A percentile compares a stretch with the other conserved stretches of the same genome.
Conservation (phyloP, 2,797 vertebrate genomes). For the Chromis chromis region DNA sequence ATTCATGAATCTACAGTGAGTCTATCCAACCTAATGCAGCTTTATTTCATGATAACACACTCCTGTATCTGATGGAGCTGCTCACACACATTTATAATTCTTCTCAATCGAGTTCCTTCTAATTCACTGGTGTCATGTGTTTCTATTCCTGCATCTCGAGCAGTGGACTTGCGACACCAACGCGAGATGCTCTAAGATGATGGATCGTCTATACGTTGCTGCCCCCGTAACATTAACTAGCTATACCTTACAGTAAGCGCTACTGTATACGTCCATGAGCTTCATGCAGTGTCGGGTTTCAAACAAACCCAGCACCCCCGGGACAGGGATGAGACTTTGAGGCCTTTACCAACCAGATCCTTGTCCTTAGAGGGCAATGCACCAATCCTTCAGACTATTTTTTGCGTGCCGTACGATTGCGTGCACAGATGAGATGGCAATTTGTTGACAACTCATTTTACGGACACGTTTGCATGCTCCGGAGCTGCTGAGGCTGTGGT, state of each 20-base stretch:
- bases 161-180: slow-evolving; percentile 15
- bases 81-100: neutral
- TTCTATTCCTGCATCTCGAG: slow-evolving; percentile 30
- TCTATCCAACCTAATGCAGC: neutral
- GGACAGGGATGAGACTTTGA: slow-evolving; percentile 27
- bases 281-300: slow-evolving; percentile 53
- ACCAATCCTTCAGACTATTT: slow-evolving; percentile 42
- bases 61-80: neutral
- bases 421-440: slow-evolving; percentile 26
- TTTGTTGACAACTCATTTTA: slow-evolving; percentile 26
- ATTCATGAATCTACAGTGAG: neutral
- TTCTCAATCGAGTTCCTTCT: neutral
- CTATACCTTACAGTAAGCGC: slow-evolving; percentile 26
- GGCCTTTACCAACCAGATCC: slow-evolving; percentile 16
- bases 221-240: slow-evolving; percentile 36
- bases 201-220: slow-evolving; percentile 26
- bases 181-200: slow-evolving; percentile 29
- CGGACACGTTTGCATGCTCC: neutral
- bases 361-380: slow-evolving; percentile 49
- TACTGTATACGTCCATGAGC: slow-evolving; percentile 38
- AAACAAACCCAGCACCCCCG: slow-evolving; percentile 21
- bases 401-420: slow-evolving; percentile 12
- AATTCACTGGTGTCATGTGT: slow-evolving; percentile 12
- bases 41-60: neutral
- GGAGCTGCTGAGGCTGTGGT: neutral